phyloP scores from a whole-genome alignment of 2,888 invertebrate species.

The Tuberolachnus salignus region DNA sequence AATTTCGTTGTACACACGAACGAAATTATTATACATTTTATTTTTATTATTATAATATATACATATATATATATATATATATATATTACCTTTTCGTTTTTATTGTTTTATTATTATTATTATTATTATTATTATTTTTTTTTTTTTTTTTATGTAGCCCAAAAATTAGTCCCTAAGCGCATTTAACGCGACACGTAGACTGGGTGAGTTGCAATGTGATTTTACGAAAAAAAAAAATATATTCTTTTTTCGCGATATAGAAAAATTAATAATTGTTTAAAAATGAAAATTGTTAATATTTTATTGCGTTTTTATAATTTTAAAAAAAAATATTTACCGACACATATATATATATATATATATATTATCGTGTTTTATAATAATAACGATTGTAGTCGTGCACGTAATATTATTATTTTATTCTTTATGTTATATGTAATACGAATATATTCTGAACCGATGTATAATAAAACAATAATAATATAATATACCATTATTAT shows the following conservation, averaged over 20 bases:
- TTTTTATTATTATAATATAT: neutral
- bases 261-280: conserved; percentile 6
- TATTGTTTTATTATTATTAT: conserved; percentile 31
- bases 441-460: no score
- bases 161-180: conserved; percentile 30
- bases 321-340: neutral
- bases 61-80: neutral
- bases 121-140: neutral
- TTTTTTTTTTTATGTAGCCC: neutral
- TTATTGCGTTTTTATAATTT: neutral
- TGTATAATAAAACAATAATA: no score
- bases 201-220: conserved; percentile 50
- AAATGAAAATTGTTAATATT: neutral
- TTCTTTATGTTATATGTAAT: no score
- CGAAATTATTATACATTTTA: conserved; percentile 5
- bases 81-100: conserved; percentile 15
- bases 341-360: neutral
- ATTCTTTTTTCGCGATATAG: neutral
- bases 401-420: no score
- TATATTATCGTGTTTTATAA: neutral
- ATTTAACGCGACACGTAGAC: conserved; percentile 35
- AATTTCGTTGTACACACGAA: neutral
- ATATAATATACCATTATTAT: no score
- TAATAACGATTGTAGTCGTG: no score
- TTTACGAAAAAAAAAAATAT: conserved; percentile 20